Percentiles rank a stretch among this genome's conserved stretches.
These are phyloP conservation scores for Falcunculus frontatus DNA, from an alignment of 2,113 vertebrate genomes.

Conservation along the genomic window DNA sequence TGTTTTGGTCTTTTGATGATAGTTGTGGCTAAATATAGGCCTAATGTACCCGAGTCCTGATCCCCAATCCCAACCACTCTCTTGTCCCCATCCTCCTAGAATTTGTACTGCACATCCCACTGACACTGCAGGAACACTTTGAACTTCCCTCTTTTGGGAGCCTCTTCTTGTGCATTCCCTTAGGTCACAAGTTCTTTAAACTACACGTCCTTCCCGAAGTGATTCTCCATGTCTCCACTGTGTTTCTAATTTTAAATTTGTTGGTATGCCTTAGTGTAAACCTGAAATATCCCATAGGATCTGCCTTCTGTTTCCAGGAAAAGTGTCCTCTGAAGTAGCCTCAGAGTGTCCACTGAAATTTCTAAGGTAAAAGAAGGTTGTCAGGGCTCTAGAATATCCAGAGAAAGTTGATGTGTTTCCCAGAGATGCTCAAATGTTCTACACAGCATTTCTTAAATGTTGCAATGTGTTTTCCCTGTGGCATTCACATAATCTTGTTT, in stretches of 20 bases:
- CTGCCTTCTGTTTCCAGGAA: background rate
- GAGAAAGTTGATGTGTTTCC: background rate
- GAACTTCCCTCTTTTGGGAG: background rate
- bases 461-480: background rate
- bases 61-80: background rate
- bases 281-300: background rate
- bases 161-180: background rate
- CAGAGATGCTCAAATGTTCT: background rate
- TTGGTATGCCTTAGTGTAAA: background rate
- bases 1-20: background rate
- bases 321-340: background rate
- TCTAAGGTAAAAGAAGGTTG: background rate
- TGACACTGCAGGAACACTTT: background rate
- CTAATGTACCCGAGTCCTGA: background rate
- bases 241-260: background rate
- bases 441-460: background rate
- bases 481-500: background rate
- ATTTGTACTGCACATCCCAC: fast-evolving
- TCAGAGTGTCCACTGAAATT: background rate
- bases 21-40: background rate
- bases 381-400: background rate
- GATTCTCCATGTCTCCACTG: background rate
- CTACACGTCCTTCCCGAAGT: background rate
- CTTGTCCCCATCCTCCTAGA: background rate
- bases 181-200: background rate